These are phyloP conservation scores for Athalia rosae DNA, from an alignment of 2,888 invertebrate genomes.

Conservation along the genomic window DNA sequence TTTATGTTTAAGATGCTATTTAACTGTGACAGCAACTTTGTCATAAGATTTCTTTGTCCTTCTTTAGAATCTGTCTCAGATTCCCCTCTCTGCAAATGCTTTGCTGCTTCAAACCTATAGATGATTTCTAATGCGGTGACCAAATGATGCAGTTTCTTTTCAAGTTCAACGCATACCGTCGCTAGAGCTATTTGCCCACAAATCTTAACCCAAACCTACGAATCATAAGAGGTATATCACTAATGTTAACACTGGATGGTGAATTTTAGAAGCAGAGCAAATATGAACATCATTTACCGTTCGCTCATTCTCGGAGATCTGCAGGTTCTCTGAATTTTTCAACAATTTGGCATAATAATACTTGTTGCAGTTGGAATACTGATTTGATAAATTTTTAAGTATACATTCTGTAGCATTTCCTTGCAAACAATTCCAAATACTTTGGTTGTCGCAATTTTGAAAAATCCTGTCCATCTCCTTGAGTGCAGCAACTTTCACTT, in stretches of 20 bases:
- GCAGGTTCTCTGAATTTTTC: slow-evolving; percentile 5
- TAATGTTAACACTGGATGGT: too few species aligned
- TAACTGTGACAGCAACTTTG: slow-evolving; percentile 57
- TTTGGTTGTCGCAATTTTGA: slow-evolving; percentile 44
- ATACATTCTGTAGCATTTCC: slow-evolving; percentile 53
- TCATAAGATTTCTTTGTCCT: slow-evolving; percentile 51
- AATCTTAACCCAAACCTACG: slow-evolving; percentile 57
- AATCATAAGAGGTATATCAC: too few species aligned
- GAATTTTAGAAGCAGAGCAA: not conserved
- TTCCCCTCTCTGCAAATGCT: slow-evolving; percentile 46
- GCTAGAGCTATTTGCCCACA: slow-evolving; percentile 63
- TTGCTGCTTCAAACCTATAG: slow-evolving; percentile 57
- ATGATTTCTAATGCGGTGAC: slow-evolving; percentile 58
- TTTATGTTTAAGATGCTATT: slow-evolving; percentile 60
- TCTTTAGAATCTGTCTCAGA: slow-evolving; percentile 14
- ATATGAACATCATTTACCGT: slow-evolving; percentile 6
- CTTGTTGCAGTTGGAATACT: slow-evolving; percentile 47
- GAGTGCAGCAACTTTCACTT: slow-evolving; percentile 58
- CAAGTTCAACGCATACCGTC: slow-evolving; percentile 52
- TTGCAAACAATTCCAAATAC: slow-evolving; percentile 58
- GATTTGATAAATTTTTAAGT: slow-evolving; percentile 54
- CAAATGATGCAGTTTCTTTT: slow-evolving; percentile 59
- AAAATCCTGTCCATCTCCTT: slow-evolving; percentile 55
- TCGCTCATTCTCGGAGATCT: not conserved
- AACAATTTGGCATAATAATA: slow-evolving; percentile 51